Conservation (phyloP, 2,113 vertebrate genomes). For the Xenus cinereus region DNA sequence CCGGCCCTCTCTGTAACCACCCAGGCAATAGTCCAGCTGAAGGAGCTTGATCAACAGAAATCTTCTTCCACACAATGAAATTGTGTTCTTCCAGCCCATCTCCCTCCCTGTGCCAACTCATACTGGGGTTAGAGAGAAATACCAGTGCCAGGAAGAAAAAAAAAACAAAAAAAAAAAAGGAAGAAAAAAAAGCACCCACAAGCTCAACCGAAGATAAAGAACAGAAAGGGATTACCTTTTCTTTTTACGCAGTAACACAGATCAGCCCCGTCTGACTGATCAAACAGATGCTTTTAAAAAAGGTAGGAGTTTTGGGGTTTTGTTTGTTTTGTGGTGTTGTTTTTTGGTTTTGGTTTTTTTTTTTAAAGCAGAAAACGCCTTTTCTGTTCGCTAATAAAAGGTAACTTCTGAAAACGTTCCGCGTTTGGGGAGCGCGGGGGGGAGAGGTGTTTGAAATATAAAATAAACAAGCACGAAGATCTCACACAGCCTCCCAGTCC, state of each 20-base stretch:
- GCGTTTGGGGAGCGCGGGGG: fast-evolving
- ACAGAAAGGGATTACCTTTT: neutral
- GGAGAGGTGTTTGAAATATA: neutral
- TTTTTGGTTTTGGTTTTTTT: neutral
- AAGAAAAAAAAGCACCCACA: neutral
- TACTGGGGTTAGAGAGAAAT: neutral
- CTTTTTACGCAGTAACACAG: fast-evolving
- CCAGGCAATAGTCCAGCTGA: neutral
- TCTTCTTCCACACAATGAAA: neutral
- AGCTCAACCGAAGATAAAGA: neutral
- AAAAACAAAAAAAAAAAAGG: too few relatives aligned
- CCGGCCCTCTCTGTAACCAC: neutral
- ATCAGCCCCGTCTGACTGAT: neutral
- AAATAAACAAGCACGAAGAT: neutral
- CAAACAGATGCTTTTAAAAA: too few relatives aligned
- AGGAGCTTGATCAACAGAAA: neutral
- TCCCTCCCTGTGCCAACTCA: too few relatives aligned
- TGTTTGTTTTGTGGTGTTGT: neutral
- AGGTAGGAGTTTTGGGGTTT: neutral
- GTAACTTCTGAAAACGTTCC: neutral
- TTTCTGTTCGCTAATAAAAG: neutral
- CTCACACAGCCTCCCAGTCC: fast-evolving
- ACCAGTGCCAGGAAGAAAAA: neutral
- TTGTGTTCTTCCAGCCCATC: fast-evolving
- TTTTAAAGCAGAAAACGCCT: neutral